Conservation (phyloP, 2,113 vertebrate species). For the Elephantulus edwardii region DNA sequence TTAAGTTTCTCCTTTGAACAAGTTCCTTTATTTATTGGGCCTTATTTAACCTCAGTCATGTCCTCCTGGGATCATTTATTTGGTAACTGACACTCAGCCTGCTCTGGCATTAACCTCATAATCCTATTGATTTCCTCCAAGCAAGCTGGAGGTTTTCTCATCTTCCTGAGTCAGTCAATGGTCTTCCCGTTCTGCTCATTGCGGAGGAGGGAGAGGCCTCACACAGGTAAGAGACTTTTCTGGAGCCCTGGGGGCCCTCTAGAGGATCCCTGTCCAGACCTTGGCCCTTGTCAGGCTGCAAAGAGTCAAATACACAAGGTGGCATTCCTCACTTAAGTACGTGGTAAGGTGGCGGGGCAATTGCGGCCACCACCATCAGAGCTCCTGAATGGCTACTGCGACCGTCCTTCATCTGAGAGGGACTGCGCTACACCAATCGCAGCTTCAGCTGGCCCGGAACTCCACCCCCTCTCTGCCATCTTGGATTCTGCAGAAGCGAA, state of each 20-base stretch:
- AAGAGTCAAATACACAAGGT: fast-evolving
- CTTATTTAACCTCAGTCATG: constrained; percentile 84
- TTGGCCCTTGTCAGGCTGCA: neutral
- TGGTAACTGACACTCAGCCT: constrained; percentile 85
- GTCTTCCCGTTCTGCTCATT: constrained; percentile 75
- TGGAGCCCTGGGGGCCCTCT: neutral
- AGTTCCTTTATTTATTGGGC: constrained; percentile 83
- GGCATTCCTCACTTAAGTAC: neutral
- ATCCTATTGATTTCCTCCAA: constrained; percentile 84
- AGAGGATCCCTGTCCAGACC: neutral
- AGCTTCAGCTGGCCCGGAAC: neutral
- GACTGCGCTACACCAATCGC: constrained; percentile 39
- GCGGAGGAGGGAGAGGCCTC: constrained; percentile 74
- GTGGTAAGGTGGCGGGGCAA: neutral
- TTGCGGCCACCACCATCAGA: neutral
- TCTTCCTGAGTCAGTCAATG: constrained; percentile 52
- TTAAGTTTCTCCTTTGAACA: constrained; percentile 72
- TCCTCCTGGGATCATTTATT: constrained; percentile 86
- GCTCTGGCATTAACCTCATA: constrained; percentile 84
- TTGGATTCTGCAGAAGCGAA: constrained; percentile 18
- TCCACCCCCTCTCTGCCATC: constrained; percentile 56
- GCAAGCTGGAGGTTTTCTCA: constrained; percentile 75
- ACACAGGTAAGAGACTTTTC: constrained; percentile 46
- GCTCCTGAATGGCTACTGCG: constrained; percentile 38
- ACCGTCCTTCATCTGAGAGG: constrained; percentile 44